Percentiles rank a stretch among this genome's conserved stretches.
phyloP scores from a whole-genome alignment of 2,797 vertebrate species.

The Pangasius mekongensis region DNA sequence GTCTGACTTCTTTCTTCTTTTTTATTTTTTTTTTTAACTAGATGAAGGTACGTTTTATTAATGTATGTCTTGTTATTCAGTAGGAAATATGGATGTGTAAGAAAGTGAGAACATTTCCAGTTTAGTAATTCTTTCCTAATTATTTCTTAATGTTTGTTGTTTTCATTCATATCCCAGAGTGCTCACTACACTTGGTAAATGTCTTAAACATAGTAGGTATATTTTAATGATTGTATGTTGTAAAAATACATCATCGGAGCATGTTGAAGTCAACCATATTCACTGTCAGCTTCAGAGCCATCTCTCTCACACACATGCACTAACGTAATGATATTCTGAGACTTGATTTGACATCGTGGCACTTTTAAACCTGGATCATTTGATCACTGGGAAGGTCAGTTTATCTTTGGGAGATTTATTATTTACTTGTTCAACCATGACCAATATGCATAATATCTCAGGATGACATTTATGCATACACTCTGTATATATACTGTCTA shows the following conservation, averaged over 20 bases:
- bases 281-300: not conserved
- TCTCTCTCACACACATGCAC: not conserved
- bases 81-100: constrained; percentile 56
- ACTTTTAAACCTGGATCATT: not conserved
- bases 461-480: constrained; percentile 23
- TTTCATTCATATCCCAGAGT: not conserved
- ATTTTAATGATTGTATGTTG: not conserved
- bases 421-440: constrained; percentile 3
- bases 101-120: constrained; percentile 66
- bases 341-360: constrained; percentile 1
- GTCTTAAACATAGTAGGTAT: not conserved
- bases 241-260: not conserved
- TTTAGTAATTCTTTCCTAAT: constrained; percentile 57
- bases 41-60: constrained; percentile 15
- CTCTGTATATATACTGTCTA: constrained; percentile 6
- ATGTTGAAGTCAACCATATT: not conserved
- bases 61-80: constrained; percentile 29
- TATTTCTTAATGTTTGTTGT: constrained; percentile 55
- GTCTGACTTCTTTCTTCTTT: constrained; percentile 39
- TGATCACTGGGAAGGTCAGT: not conserved
- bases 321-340: not conserved
- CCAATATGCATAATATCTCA: constrained; percentile 23
- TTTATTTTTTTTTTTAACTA: not conserved
- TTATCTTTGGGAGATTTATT: not conserved
- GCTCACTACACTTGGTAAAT: constrained; percentile 6